Conservation (phyloP, 1,140 invertebrate genomes). For the Apis laboriosa region DNA sequence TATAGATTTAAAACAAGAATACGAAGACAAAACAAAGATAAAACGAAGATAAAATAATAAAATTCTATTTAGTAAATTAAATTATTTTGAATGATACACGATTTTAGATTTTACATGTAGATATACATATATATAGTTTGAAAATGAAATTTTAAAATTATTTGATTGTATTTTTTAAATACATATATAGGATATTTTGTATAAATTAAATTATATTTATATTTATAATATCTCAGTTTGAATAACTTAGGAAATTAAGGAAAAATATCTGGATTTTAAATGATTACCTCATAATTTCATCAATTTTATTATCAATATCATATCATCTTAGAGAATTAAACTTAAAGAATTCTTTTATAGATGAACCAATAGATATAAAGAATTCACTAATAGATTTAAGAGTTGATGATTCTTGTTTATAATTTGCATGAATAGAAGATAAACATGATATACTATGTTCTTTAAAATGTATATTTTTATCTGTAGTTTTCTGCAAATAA, state of each 20-base stretch:
- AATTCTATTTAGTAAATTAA: no score
- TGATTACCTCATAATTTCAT: neutral
- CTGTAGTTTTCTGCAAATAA: conserved; percentile 40
- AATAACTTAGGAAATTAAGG: neutral
- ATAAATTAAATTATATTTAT: neutral
- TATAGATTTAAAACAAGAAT: no score
- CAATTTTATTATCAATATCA: neutral
- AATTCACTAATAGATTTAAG: conserved; percentile 55
- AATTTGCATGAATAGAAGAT: conserved; percentile 8
- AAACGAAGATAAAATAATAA: no score
- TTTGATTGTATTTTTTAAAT: no score
- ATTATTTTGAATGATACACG: no score
- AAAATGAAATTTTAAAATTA: no score
- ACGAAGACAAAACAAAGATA: no score
- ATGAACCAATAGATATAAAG: conserved; percentile 54
- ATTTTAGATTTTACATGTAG: no score
- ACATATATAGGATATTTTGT: neutral
- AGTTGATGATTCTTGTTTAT: conserved; percentile 31
- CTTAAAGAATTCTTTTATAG: conserved; percentile 57
- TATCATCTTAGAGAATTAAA: conserved; percentile 37
- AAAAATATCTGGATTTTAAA: neutral
- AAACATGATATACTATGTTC: neutral
- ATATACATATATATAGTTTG: no score
- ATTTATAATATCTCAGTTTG: neutral
- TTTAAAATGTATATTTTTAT: conserved; percentile 12